Evolutionary conservation across 1,140 invertebrate species (phyloP), one percentile per base, ranked within the genome.

Genomic region (Dufourea novaeangliae): DNA sequence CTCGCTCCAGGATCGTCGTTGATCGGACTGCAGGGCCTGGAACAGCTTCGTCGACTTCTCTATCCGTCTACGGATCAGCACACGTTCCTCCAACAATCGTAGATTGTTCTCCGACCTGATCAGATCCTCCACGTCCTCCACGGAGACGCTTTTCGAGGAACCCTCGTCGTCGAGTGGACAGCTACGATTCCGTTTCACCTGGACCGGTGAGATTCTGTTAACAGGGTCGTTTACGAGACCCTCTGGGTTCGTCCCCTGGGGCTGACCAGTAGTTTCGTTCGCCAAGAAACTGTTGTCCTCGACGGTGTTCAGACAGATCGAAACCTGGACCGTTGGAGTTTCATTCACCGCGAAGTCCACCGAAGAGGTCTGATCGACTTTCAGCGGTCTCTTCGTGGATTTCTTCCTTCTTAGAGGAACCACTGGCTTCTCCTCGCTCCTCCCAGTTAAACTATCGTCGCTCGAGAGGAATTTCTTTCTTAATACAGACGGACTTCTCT

Each of bases 111-210:
- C 84, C 0, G 87, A 85, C 29, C 80, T 68, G 3, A 89, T 88
- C 20, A 89, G 63, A 10, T 89, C 86, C 20, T 89, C 87, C 5
- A 89, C 85, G 72, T 89, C 88, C 63, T 89, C 88, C 6, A 87
- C 59, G 5, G 88, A 89, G 1, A 89, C 82, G 67, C 88, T 89
- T 34, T 77, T 72, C 1, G 88, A 89, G 50, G 85, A 81, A 14
- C 39, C 67, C 1, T 12, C 67, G 56, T 62, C 5, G n/a, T 77
- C 54, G 17, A 2, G n/a, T 6, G 2, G 7, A 17, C 1, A 1
- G 14, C 22, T 8, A 2, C n/a, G 22, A 7, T 17, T 46, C 10
- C 34, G 34, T 0, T 17, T 4, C 0, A 2, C 8, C 0, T 2
- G 0, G 0, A 2, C 7, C 2, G 46, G 7, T 0, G 27, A 22